Conservation (phyloP, 1,140 invertebrate genomes). For the Venturia canescens region DNA sequence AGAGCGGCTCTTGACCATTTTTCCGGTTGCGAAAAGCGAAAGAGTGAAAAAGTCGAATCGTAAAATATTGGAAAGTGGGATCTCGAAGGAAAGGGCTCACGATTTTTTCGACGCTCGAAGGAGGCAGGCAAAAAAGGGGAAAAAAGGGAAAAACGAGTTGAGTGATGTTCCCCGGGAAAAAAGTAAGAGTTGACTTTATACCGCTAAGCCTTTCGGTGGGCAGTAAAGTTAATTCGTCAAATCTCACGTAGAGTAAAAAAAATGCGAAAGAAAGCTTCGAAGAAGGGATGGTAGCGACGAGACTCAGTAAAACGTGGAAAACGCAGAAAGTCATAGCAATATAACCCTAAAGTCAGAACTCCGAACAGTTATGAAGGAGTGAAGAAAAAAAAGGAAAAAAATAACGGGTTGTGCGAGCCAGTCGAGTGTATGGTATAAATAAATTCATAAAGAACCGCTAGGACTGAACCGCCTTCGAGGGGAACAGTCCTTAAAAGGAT, state of each 20-base stretch:
- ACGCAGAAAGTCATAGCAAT: conserved; percentile 56
- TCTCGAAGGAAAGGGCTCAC: neutral
- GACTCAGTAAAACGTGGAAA: conserved; percentile 47
- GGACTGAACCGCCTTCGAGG: conserved; percentile 28
- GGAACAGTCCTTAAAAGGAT: conserved; percentile 24
- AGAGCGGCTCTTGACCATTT: conserved; percentile 4
- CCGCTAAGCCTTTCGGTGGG: conserved; percentile 64
- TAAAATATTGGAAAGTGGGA: conserved; percentile 34
- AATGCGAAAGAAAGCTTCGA: neutral
- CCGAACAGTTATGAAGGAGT: conserved; percentile 9
- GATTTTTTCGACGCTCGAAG: conserved; percentile 17
- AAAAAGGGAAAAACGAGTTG: conserved; percentile 24
- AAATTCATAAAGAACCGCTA: conserved; percentile 74
- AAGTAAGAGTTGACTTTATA: conserved; percentile 64
- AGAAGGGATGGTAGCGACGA: conserved; percentile 20
- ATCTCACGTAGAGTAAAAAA: conserved; percentile 38
- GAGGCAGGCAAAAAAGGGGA: neutral
- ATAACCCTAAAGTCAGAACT: conserved; percentile 65
- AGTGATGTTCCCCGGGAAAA: conserved; percentile 17
- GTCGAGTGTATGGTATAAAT: conserved; percentile 53
- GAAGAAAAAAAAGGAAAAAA: conserved; percentile 54
- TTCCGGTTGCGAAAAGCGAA: conserved; percentile 48
- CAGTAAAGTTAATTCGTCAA: conserved; percentile 70
- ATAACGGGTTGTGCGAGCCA: conserved; percentile 61
- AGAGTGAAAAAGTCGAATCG: conserved; percentile 15